phyloP scores from a whole-genome alignment of 1,140 invertebrate species.

The Arctopsyche grandis region DNA sequence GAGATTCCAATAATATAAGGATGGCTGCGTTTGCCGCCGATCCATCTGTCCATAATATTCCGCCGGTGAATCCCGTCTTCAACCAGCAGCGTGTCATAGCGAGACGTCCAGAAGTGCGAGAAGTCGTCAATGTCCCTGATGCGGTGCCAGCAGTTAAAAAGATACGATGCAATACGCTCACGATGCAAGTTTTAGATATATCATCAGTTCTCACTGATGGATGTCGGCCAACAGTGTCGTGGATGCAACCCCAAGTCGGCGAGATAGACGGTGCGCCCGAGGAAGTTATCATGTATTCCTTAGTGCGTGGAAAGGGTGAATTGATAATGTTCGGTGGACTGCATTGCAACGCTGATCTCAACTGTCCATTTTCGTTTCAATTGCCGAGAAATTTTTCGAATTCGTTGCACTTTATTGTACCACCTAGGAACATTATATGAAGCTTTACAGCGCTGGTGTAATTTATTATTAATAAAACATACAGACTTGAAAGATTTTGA shows the following conservation, averaged over 20 bases:
- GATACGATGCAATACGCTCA: slow-evolving; percentile 72
- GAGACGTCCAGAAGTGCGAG: slow-evolving; percentile 57
- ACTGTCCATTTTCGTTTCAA: slow-evolving; percentile 54
- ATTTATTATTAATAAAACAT: no score
- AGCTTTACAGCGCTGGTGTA: background rate
- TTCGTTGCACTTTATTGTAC: slow-evolving; percentile 81
- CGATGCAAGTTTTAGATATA: slow-evolving; percentile 89
- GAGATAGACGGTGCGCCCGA: slow-evolving; percentile 78
- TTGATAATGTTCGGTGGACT: slow-evolving; percentile 95
- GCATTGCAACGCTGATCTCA: slow-evolving; percentile 74
- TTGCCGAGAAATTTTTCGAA: slow-evolving; percentile 76
- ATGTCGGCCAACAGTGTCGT: slow-evolving; percentile 73
- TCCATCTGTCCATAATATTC: slow-evolving; percentile 58
- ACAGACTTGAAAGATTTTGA: no score
- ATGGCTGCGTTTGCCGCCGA: slow-evolving; percentile 72
- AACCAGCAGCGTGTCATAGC: slow-evolving; percentile 62
- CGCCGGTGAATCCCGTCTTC: slow-evolving; percentile 61
- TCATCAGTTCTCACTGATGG: slow-evolving; percentile 74
- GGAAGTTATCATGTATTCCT: slow-evolving; percentile 89
- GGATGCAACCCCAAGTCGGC: slow-evolving; percentile 75
- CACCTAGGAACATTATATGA: slow-evolving; percentile 79
- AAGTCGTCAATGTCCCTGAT: slow-evolving; percentile 57
- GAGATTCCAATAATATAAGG: slow-evolving; percentile 67
- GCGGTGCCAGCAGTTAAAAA: slow-evolving; percentile 63
- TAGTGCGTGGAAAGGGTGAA: slow-evolving; percentile 90